A percentile compares a stretch with the other conserved stretches of the same genome.
These are phyloP conservation scores for Augochlorella aurata DNA, from an alignment of 2,888 invertebrate species.

Conservation along the genomic window DNA sequence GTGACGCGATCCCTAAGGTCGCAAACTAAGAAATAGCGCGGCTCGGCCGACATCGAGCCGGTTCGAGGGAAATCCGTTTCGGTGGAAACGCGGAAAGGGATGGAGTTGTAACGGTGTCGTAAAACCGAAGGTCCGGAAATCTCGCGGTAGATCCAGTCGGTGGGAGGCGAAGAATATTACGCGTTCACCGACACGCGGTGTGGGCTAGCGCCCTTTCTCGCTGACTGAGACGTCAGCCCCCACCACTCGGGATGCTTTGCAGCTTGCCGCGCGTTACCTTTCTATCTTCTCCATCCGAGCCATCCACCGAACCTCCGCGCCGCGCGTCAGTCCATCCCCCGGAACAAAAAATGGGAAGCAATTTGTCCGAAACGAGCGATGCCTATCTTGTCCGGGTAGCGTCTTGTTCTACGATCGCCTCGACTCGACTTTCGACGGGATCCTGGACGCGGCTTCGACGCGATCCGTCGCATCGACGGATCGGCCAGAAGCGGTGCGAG, in stretches of 20 bases:
- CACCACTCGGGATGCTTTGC: conserved; percentile 51
- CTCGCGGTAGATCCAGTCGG: conserved; percentile 57
- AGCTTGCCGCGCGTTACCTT: conserved; percentile 63
- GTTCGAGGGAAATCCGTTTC: not conserved
- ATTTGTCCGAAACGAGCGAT: conserved; percentile 77
- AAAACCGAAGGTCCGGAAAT: conserved; percentile 53
- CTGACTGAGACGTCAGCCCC: conserved; percentile 78
- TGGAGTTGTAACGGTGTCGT: conserved; percentile 47
- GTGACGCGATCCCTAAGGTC: no score
- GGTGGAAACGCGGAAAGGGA: conserved; percentile 37
- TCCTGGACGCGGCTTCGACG: not conserved
- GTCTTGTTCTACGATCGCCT: conserved; percentile 66
- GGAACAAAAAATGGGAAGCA: conserved; percentile 67
- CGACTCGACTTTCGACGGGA: conserved; percentile 70
- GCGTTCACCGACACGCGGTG: conserved; percentile 27
- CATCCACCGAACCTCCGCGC: conserved; percentile 60
- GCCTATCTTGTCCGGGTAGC: conserved; percentile 70
- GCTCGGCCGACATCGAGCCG: not conserved
- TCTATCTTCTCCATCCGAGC: conserved; percentile 61
- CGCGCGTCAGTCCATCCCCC: conserved; percentile 39
- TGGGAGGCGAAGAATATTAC: conserved; percentile 30
- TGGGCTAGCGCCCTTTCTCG: conserved; percentile 42
- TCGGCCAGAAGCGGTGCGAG: not conserved
- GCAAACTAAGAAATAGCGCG: not conserved
- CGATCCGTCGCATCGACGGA: not conserved